Percentiles rank a stretch among this genome's conserved stretches.
Conservation (phyloP, 1,140 invertebrate genomes). For the Scylla paramamosain region DNA sequence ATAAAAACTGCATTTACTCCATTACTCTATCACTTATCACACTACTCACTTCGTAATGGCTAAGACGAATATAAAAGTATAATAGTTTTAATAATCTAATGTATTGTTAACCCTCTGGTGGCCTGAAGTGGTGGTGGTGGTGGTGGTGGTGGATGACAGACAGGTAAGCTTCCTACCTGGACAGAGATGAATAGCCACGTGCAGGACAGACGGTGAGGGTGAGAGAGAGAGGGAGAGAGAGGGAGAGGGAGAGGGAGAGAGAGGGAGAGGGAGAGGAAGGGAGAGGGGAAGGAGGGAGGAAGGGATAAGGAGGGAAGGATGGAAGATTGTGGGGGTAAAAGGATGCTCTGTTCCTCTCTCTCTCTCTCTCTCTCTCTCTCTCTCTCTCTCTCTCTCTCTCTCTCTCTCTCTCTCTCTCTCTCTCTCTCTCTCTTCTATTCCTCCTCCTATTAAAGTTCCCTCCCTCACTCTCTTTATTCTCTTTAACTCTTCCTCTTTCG, state of each 20-base stretch:
- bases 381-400: conserved; percentile 7
- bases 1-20: not conserved
- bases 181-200: not conserved
- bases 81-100: no score
- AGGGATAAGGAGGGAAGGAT: not conserved
- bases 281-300: no score
- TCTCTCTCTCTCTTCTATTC: conserved; percentile 40
- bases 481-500: not conserved
- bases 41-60: not conserved
- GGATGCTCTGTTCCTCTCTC: not conserved
- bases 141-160: no score
- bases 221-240: not conserved
- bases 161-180: no score
- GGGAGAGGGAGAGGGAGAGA: conserved; percentile 24
- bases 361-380: conserved; percentile 57
- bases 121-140: no score
- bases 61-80: not conserved
- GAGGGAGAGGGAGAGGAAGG: not conserved
- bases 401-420: conserved; percentile 41
- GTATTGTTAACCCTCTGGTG: no score
- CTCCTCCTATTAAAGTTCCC: not conserved
- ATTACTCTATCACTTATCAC: no score
- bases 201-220: not conserved
- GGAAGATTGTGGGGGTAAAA: not conserved
- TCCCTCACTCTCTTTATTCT: not conserved